A percentile compares a stretch with the other conserved stretches of the same genome.
Evolutionary conservation across 2,113 vertebrate genomes (phyloP).

Genomic region (Albula goreensis): DNA sequence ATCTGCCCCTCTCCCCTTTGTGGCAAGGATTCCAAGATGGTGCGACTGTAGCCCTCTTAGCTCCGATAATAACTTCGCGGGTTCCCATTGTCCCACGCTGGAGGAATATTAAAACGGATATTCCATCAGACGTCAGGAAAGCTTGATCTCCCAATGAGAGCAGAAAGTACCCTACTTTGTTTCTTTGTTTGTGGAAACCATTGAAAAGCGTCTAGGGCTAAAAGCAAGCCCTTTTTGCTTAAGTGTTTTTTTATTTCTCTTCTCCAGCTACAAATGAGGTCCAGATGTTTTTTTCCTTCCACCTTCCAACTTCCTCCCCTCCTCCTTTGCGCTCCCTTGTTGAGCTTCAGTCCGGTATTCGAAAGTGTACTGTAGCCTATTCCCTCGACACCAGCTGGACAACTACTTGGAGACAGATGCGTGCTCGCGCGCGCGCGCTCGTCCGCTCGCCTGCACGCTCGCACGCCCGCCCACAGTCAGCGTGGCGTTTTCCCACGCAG

Average conservation of each 20-base stretch:
- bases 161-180: not conserved
- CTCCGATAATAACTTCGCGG: not conserved
- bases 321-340: not conserved
- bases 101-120: not conserved
- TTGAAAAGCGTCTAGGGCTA: not conserved
- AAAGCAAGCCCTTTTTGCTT: not conserved
- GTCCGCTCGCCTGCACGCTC: not conserved
- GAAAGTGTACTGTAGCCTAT: not conserved
- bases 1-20: not conserved
- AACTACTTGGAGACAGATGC: not conserved
- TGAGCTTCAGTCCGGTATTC: not conserved
- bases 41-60: not conserved
- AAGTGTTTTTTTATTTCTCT: slow-evolving; percentile 3
- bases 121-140: not conserved
- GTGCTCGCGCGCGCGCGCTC: not conserved
- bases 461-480: not conserved
- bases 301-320: not conserved
- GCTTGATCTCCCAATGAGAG: not conserved
- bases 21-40: not conserved
- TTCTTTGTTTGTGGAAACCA: slow-evolving; percentile 2
- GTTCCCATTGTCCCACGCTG: not conserved
- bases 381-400: not conserved
- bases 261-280: slow-evolving; percentile 3
- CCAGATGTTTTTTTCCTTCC: slow-evolving; percentile 1
- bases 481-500: not conserved